Base-by-base conservation (phyloP, 2,888 invertebrate genomes). In the Clitarchus hookeri region DNA sequence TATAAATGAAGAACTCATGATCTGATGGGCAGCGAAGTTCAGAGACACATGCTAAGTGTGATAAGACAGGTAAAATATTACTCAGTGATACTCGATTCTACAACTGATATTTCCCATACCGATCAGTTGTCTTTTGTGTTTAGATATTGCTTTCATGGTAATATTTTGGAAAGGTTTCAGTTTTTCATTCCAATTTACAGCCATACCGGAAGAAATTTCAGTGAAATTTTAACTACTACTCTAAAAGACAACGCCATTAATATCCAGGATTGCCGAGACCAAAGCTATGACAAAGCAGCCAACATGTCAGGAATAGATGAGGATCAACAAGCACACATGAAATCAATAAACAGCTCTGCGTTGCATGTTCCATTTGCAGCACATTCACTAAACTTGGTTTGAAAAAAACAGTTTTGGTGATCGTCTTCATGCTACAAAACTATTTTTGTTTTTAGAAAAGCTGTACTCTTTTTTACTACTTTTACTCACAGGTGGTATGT, bases 261-360 rank as follows among this genome's bases (percentile, higher is more conserved):
- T 82, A n/a, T 27, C 27, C 82, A 82, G 82, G 82, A 36, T 44
- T 82, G 82, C 82, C 13, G 79, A 79, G 82, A 36, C 23, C 82
- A 82, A 19, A 82, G 82, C 27, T 82, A n/a, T n/a, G 82, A 82
- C 23, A 36, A 82, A 0, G 26, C 82, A 82, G 82, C 27, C 27
- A 82, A 82, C 82, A 82, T 82, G 82, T 82, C 82, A 82, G 82
- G 82, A 36, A 82, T 36, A 27, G 27, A 27, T 36, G 82, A 82
- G 23, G 82, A 36, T 23, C 27, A 36, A 26, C n/a, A n/a, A n/a
- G n/a, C n/a, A n/a, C n/a, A n/a, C n/a, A n/a, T n/a, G n/a, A n/a
- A n/a, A n/a, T n/a, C n/a, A n/a, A n/a, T n/a, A n/a, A n/a, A n/a
- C 82, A 82, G 27, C 26, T 82, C 36, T 82, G 82, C 25, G 82